A percentile compares a stretch with the other conserved stretches of the same genome.
These are phyloP conservation scores for Lasiurus borealis DNA, from an alignment of 2,113 vertebrate genomes.

Conservation along the genomic window DNA sequence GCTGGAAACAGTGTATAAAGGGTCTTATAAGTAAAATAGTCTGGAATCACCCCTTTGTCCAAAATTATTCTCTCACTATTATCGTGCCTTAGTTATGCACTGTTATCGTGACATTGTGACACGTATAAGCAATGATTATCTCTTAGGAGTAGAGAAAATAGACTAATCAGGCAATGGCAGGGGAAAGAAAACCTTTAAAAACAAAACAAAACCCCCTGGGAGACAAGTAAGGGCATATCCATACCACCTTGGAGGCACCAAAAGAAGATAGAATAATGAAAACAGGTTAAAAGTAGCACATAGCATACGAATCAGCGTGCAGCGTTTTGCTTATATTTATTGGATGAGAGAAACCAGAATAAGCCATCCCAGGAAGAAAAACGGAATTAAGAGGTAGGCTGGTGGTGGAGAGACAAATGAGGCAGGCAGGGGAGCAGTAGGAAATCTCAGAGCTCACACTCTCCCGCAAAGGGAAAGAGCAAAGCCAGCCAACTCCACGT, in stretches of 20 bases:
- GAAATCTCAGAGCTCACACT: not conserved
- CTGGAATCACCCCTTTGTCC: not conserved
- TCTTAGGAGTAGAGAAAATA: not conserved
- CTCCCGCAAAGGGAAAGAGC: not conserved
- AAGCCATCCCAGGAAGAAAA: not conserved
- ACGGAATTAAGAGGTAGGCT: not conserved
- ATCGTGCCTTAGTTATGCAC: not conserved
- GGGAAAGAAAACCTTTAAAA: constrained; percentile 9
- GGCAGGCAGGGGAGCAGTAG: not conserved
- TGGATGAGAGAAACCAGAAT: constrained; percentile 37
- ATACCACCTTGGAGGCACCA: not conserved
- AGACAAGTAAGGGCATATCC: not conserved
- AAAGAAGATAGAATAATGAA: not conserved
- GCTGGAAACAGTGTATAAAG: not conserved
- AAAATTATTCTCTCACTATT: not conserved
- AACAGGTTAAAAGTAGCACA: not conserved
- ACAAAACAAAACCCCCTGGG: not conserved
- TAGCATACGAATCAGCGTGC: not conserved
- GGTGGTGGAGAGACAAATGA: not conserved
- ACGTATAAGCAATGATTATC: not conserved
- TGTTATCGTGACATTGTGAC: not conserved
- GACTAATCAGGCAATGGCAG: not conserved
- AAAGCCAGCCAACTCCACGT: not conserved
- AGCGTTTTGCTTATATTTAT: not conserved
- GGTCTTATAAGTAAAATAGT: not conserved